Evolutionary conservation across 1,140 invertebrate species (phyloP).

Genomic region (Batillaria attramentaria): DNA sequence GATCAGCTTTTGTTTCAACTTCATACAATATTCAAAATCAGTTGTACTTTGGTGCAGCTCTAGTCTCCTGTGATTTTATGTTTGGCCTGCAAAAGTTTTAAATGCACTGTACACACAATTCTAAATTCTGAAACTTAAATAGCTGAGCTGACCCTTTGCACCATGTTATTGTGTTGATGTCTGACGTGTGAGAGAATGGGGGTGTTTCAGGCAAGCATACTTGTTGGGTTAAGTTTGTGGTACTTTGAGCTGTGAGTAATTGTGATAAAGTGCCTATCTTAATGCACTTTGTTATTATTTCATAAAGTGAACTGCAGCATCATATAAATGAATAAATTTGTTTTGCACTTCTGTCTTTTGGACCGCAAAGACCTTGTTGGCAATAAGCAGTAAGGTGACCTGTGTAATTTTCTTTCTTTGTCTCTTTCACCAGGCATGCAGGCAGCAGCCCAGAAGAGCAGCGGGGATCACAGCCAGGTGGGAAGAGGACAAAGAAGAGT

Average conservation of each 20-base stretch:
- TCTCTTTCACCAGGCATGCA: conserved; percentile 3
- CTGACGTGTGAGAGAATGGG: no score
- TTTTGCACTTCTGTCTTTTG: no score
- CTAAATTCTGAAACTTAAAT: no score
- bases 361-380: no score
- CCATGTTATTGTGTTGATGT: no score
- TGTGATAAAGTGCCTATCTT: neutral
- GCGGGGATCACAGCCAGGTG: neutral
- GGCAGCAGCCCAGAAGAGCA: neutral
- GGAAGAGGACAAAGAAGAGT: conserved; percentile 15
- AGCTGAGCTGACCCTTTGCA: no score
- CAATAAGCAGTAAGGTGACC: neutral
- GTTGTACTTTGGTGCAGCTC: neutral
- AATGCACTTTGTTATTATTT: neutral
- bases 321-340: neutral
- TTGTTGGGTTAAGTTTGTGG: no score
- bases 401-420: neutral
- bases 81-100: no score
- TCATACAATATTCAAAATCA: neutral
- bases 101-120: no score
- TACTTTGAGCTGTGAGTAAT: no score
- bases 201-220: no score
- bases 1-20: neutral
- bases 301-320: neutral
- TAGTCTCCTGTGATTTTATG: no score